phyloP scores from a whole-genome alignment of 2,888 invertebrate species.

The Brenthis ino region DNA sequence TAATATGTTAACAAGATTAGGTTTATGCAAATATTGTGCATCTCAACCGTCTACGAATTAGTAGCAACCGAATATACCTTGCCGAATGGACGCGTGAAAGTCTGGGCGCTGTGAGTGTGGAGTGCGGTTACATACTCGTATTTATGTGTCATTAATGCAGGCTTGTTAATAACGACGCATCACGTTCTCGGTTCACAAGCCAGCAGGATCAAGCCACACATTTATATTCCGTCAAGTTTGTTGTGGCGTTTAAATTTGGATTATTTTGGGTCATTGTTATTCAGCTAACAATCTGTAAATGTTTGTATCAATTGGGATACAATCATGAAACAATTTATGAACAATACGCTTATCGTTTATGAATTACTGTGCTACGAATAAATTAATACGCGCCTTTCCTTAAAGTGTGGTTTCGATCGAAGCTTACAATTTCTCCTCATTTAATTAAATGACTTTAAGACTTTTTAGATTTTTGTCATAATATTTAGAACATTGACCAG shows the following conservation, averaged over 20 bases:
- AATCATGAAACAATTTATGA: constrained; percentile 65
- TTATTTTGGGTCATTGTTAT: constrained; percentile 78
- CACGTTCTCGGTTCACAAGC: constrained; percentile 81
- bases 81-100: constrained; percentile 50
- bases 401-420: background rate
- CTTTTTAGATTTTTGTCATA: too few species aligned
- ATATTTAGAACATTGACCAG: too few species aligned
- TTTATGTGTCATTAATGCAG: constrained; percentile 78
- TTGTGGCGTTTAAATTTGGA: constrained; percentile 79
- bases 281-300: constrained; percentile 63
- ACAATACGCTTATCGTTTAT: constrained; percentile 43
- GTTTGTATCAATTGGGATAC: constrained; percentile 72
- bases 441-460: too few species aligned
- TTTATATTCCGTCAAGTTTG: constrained; percentile 75
- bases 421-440: too few species aligned
- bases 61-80: background rate
- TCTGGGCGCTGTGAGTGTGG: constrained; percentile 42
- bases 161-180: constrained; percentile 75
- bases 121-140: constrained; percentile 60
- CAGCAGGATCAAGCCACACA: constrained; percentile 64
- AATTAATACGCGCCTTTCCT: background rate
- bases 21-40: too few species aligned
- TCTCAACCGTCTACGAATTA: background rate
- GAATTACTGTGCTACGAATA: constrained; percentile 25
- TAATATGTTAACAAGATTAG: too few species aligned